Evolutionary conservation across 37 sponge, comb jelly and placozoan genomes (phyloP), one percentile per base, ranked within the genome.

Genomic region (Eunapius fragilis): DNA sequence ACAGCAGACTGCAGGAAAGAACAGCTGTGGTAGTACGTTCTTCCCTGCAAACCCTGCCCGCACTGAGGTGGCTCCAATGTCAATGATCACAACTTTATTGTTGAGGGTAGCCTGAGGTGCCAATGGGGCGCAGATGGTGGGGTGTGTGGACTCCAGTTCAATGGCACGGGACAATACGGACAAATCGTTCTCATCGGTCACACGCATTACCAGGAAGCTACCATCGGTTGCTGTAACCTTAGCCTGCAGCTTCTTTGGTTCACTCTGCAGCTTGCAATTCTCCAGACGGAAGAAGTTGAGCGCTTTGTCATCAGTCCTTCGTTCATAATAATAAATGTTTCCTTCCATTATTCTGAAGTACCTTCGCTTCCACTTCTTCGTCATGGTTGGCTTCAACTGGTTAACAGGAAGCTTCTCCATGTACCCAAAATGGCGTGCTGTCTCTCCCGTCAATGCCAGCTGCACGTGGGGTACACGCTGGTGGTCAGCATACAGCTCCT

Each of bases 361-460:
- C 3, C 96, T 84, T 26, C 82, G 32, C 81, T 93, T 96, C 87
- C 88, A 96, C 0, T 91, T 91, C 71, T 93, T 94, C 45, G 83
- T 80, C 30, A 94, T 37, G 3, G 84, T 71, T 17, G 82, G 31
- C 74, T 92, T 95, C 25, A 47, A 81, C 49, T 90, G 85, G 19
- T 89, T 89, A 0, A 87, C 68, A 32, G 96, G 96, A 19, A 95
- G 88, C 45, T 95, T 95, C 2, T 95, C 91, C 49, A 95, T 31
- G 37, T 89, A 94, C 11, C 92, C 95, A 27, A 25, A 73, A 47
- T 90, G 38, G 24, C 95, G 92, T 49, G 84, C 85, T 19, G 68
- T 69, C 69, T 85, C 89, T 0, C 78, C 88, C 2, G 78, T 71
- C 17, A 22, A 19, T 31, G 77, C 70, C 24, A 79, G 74, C 9